Evolutionary conservation across 1,140 invertebrate species (phyloP), one percentile per base, ranked within the genome.

Genomic region (Procambarus virginalis): DNA sequence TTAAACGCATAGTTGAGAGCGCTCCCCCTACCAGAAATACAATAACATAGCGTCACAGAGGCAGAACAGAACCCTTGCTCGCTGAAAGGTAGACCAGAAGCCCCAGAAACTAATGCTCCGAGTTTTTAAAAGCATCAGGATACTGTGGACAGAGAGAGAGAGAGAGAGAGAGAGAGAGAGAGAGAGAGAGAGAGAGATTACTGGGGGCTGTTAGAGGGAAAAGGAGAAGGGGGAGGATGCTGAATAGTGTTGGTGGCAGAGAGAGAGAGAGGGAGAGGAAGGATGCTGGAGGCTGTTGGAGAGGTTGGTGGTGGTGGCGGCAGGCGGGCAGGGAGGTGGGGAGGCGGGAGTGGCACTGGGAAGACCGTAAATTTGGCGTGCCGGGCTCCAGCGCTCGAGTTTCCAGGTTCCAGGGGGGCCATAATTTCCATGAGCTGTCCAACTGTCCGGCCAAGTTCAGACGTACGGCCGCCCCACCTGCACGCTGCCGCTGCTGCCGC

Each of bases 381-480:
- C 80, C 73, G 75, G 87, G 87, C 87, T 89, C 87, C 87, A 75
- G 87, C 79, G 87, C 87, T 89, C 87, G 87, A 89, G 87, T 89
- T 89, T 89, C 84, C 84, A 80, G 89, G 89, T 91, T 91, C 89
- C 89, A 86, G 79, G 64, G 89, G 89, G 84, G 84, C 89, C 89
- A 91, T 91, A 91, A 91, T 91, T 91, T 91, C 89, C 84, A 91
- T 91, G 84, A 91, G 89, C 89, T 91, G 89, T 91, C 89, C 89
- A 91, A 91, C 81, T 91, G 86, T 91, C 91, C 87, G 76, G 81
- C 83, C 91, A 91, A 91, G 91, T 91, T 91, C 80, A 89, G 81
- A 89, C 81, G 86, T 84, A 91, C 91, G 91, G 84, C 83, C 83
- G 87, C 34, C 80, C 87, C 87, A 89, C 87, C 87, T 89, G 87